Base-by-base conservation (phyloP, 2,888 invertebrate species). In the Girardia tigrina region DNA sequence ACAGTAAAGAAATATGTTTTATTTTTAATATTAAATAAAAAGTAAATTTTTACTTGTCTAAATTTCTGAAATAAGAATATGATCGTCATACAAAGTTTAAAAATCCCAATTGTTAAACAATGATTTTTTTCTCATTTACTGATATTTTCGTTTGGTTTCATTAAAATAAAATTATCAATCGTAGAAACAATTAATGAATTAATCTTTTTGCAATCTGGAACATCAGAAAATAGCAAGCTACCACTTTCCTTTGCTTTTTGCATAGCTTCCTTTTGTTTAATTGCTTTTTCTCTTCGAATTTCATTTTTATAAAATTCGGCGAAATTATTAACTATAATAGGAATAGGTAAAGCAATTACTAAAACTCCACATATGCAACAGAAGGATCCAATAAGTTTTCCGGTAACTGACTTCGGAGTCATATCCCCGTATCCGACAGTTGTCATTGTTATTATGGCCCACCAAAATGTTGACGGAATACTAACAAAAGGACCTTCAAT, bases 281-380 rank as follows among this genome's bases (percentile, higher is more conserved):
- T 88, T 82, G 95, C 95, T 88, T 97, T 97, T 87, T 97, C 95
- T 82, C 94, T 89, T 86, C 95, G 88, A 94, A 95, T 94, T 89
- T 95, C 95, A 86, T 95, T 95, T 89, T 95, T 95, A 89, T 95
- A 97, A 89, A 95, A 97, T 90, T 95, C 95, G 88, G 95, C 94
- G 89, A 97, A 97, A 89, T 97, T 97, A 90, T 95, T 95, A 88
- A 98, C 98, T 88, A 98, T 97, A 89, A 98, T 97, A 87, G 97
- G 97, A 90, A 98, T 97, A 89, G 97, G 97, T 89, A 98, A 91
- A 88, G 97, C 97, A 89, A 98, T 93, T 89, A 97, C 97, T 90
- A 98, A 89, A 87, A 98, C 97, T 88, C 98, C 98, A 90, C 95
- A 97, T 88, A 98, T 93, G 89, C 97, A 97, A 90, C 97, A 98